A percentile compares a stretch with the other conserved stretches of the same genome.
These are phyloP conservation scores for Protobothrops flavoviridis DNA, from an alignment of 2,113 vertebrate species.

Conservation along the genomic window DNA sequence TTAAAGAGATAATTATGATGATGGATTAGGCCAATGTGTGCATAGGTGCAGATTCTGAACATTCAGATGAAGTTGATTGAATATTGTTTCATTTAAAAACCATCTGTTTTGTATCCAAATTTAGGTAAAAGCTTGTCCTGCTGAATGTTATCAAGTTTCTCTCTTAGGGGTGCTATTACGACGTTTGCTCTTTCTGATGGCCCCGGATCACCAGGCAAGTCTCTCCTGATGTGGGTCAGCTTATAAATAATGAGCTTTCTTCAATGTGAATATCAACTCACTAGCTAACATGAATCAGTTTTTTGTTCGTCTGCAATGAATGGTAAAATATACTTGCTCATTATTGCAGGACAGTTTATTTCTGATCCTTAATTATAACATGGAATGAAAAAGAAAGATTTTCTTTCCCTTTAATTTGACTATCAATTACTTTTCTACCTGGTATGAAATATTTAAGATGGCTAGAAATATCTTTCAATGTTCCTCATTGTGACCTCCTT, in stretches of 20 bases:
- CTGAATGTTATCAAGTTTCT: conserved; percentile 72
- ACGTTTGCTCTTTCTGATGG: conserved; percentile 90
- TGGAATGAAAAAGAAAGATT: not conserved
- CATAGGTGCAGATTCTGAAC: not conserved
- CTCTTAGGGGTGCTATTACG: conserved; percentile 80
- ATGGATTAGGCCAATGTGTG: not conserved
- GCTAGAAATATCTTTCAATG: not conserved
- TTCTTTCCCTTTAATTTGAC: not conserved
- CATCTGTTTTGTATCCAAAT: conserved; percentile 11
- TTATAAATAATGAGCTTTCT: not conserved
- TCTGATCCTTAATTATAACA: not conserved
- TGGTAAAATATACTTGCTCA: too few species aligned
- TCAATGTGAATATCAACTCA: not conserved
- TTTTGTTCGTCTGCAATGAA: not conserved
- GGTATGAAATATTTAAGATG: not conserved
- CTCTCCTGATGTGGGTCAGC: not conserved
- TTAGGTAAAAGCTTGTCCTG: conserved; percentile 75
- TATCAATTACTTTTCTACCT: not conserved
- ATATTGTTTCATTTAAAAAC: not conserved
- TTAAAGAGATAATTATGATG: not conserved
- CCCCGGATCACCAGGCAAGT: conserved; percentile 87
- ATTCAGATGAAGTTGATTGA: not conserved
- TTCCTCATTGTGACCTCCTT: not conserved
- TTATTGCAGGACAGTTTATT: not conserved
- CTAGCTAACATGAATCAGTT: not conserved